Base-by-base conservation (phyloP, 2,113 vertebrate species). In the Sinocyclocheilus anshuiensis region DNA sequence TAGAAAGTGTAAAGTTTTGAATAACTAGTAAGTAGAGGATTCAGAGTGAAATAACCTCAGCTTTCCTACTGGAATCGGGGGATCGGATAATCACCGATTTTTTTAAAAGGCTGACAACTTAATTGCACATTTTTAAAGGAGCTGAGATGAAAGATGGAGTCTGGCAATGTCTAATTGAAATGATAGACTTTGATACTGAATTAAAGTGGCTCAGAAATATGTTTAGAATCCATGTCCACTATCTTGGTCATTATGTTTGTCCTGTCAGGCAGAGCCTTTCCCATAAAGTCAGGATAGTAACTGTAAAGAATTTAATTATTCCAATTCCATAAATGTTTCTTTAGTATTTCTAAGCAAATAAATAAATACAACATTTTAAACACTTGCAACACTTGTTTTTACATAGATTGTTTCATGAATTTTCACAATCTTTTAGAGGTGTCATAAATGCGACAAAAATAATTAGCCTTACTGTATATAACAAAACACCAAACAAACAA, bases 1-100 rank as follows among this genome's bases (percentile, higher is more conserved):
- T 13, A 75, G 12, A 5, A 75, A 74, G 13, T 48, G 3, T 45
- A 15, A 75, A 75, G 42, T 48, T 45, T 72, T 15, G n/a, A 75
- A 75, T n/a, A 24, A 75, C 36, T 42, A 42, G 69, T 72, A 75
- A 24, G 72, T 45, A 22, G 72, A 50, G n/a, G 74, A 48, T 76
- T 76, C 20, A 8, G n/a, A 50, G 74, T 16, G n/a, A 50, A 76
- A 76, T 50, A 50, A 76, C n/a, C 39, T 2, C n/a, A 50, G 42
- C 24, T 48, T 48, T 48, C 12, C 4, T 26, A 24, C 11, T 45
- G 2, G 72, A n/a, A 75, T 5, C 2, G 2, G 3, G 72, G 15
- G 42, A 72, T 72, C 9, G 0, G 69, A 75, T 48, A 48, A 75
- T 48, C 72, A 75, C 11, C 48, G 42, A 24, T 48, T 42, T 72